These are phyloP conservation scores for Macropus fuliginosus DNA, from an alignment of 2,797 vertebrate species.

Conservation along the genomic window DNA sequence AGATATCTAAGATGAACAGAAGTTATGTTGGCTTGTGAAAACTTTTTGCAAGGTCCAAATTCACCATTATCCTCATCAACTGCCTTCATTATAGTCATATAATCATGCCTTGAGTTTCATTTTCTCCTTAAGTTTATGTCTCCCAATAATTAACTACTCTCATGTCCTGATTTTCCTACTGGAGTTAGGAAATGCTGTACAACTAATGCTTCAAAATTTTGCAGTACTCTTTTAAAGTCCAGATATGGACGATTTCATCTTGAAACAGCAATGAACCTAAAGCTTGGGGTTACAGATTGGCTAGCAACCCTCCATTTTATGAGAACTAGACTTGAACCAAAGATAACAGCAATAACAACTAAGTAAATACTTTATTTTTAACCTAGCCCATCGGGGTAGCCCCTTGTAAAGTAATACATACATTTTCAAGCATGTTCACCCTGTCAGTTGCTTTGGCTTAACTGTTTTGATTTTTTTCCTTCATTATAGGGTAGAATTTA, in stretches of 20 bases:
- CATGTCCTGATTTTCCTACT: not conserved
- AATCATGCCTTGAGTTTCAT: not conserved
- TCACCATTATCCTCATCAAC: not conserved
- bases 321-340: not conserved
- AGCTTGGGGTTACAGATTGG: not conserved
- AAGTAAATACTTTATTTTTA: not conserved
- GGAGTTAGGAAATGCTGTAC: not conserved
- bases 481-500: not conserved
- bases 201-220: not conserved
- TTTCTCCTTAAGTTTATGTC: not conserved
- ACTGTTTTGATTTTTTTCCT: not conserved
- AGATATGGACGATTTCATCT: not conserved
- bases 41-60: not conserved
- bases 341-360: not conserved
- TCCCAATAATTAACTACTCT: not conserved
- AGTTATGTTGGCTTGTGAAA: not conserved
- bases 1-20: not conserved
- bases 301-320: not conserved
- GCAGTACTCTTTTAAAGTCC: not conserved
- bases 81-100: not conserved
- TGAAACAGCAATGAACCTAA: not conserved
- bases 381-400: not conserved
- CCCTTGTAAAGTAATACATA: not conserved
- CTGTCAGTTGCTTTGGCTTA: not conserved
- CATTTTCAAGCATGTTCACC: not conserved